phyloP scores from a whole-genome alignment of 35 echinoderm and acorn worm species.

The Apostichopus parvimensis region DNA sequence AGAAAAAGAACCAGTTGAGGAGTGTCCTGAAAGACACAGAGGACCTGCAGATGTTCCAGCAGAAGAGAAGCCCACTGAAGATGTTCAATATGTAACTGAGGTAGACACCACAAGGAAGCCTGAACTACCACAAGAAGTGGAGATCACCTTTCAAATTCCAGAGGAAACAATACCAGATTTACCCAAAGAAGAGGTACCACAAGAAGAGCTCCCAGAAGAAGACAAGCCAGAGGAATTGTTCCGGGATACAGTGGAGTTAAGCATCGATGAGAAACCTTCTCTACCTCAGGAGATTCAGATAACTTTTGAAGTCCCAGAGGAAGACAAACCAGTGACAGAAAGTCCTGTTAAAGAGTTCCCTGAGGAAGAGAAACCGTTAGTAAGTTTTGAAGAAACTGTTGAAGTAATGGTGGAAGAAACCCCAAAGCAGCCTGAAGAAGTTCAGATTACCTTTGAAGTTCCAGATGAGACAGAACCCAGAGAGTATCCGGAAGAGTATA shows the following conservation, averaged over 20 bases:
- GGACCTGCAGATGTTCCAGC: not conserved
- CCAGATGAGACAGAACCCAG: slow-evolving; percentile 39
- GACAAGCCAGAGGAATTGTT: slow-evolving; percentile 5
- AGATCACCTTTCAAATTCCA: slow-evolving; percentile 30
- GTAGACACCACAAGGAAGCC: not conserved
- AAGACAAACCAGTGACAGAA: slow-evolving; percentile 45
- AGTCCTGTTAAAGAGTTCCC: slow-evolving; percentile 38
- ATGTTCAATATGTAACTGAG: not conserved
- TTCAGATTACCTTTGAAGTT: slow-evolving; percentile 39
- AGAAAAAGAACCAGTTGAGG: not conserved
- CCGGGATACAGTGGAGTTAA: slow-evolving; percentile 34
- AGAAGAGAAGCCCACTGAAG: not conserved
- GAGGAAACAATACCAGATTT: not conserved
- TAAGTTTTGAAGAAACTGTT: not conserved
- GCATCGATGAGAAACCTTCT: slow-evolving; percentile 39
- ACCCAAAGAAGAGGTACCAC: not conserved
- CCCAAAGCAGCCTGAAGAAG: not conserved
- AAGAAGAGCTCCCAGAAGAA: slow-evolving; percentile 23
- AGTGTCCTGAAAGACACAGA: not conserved
- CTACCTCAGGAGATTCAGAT: slow-evolving; percentile 50
- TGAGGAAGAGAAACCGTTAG: slow-evolving; percentile 18
- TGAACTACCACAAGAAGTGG: slow-evolving; percentile 21
- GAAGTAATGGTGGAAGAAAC: slow-evolving; percentile 7
- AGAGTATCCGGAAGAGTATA: not conserved
- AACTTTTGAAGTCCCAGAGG: slow-evolving; percentile 39